Evolutionary conservation across 2,113 vertebrate genomes (phyloP).

Genomic region (Psophia crepitans): DNA sequence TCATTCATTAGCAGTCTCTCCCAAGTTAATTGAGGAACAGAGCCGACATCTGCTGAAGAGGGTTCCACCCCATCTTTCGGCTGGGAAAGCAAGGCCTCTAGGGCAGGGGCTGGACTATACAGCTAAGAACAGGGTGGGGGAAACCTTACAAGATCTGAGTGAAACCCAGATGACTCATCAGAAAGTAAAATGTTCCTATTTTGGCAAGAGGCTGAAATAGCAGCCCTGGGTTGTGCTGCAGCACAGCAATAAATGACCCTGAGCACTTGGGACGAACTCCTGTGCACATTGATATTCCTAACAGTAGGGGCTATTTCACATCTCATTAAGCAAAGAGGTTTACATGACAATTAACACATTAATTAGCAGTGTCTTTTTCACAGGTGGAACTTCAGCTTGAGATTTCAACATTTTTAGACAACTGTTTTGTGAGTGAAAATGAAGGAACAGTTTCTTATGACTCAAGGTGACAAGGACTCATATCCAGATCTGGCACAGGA

Average conservation of each 20-base stretch:
- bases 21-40: not conserved
- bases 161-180: slow-evolving; percentile 53
- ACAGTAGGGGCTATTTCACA: not conserved
- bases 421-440: not conserved
- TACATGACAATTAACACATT: slow-evolving; percentile 29
- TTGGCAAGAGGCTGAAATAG: slow-evolving; percentile 32
- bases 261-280: not conserved
- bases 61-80: not conserved
- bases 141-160: not conserved
- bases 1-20: not conserved
- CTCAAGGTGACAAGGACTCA: not conserved
- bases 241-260: not conserved
- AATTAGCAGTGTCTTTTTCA: slow-evolving; percentile 2
- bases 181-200: slow-evolving; percentile 43
- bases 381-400: not conserved
- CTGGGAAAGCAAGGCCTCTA: not conserved
- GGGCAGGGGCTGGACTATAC: not conserved
- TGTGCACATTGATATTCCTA: not conserved
- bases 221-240: not conserved
- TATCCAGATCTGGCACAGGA: not conserved
- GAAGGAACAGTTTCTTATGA: not conserved
- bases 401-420: not conserved
- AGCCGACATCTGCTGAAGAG: not conserved
- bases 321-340: slow-evolving; percentile 12
- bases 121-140: not conserved